A percentile compares a stretch with the other conserved stretches of the same genome.
Conservation (phyloP, 2,797 vertebrate genomes). For the Sebastes trivittatus region DNA sequence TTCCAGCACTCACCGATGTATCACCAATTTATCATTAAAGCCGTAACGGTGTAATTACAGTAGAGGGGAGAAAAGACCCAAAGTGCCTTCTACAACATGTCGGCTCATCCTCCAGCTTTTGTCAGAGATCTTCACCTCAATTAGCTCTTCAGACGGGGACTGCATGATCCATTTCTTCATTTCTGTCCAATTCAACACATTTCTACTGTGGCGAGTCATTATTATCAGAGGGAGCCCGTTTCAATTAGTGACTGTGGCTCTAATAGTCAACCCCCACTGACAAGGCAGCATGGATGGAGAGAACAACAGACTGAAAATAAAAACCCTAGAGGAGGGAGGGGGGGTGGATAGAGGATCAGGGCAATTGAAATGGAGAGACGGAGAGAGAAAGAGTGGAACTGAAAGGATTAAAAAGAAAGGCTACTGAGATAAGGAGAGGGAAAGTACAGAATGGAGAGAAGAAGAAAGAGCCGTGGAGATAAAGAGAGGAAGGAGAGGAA, state of each 20-base stretch:
- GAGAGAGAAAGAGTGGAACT: conserved; percentile 38
- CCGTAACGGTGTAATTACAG: conserved; percentile 25
- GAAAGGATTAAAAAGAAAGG: conserved; percentile 49
- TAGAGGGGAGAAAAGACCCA: background rate
- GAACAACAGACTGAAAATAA: conserved; percentile 29
- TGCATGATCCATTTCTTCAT: conserved; percentile 35
- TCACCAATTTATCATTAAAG: conserved; percentile 2
- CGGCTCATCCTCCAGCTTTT: conserved; percentile 17
- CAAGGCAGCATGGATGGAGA: conserved; percentile 54
- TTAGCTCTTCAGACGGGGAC: conserved; percentile 44
- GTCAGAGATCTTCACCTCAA: conserved; percentile 46
- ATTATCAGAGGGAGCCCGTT: conserved; percentile 63
- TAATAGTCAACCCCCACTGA: conserved; percentile 64
- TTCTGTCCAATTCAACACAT: conserved; percentile 47
- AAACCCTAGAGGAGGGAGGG: background rate
- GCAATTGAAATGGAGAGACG: conserved; percentile 42
- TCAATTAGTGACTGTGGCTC: conserved; percentile 69
- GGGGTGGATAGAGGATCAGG: conserved; percentile 12
- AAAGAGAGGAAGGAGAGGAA: conserved; percentile 14
- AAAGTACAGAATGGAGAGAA: background rate
- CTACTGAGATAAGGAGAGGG: conserved; percentile 41
- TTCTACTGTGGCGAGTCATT: conserved; percentile 47
- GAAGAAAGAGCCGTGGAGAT: conserved; percentile 19
- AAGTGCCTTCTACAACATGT: background rate
- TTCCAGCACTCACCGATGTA: background rate